phyloP scores from a whole-genome alignment of 2,113 vertebrate species.

The Rhynchomys soricoides region DNA sequence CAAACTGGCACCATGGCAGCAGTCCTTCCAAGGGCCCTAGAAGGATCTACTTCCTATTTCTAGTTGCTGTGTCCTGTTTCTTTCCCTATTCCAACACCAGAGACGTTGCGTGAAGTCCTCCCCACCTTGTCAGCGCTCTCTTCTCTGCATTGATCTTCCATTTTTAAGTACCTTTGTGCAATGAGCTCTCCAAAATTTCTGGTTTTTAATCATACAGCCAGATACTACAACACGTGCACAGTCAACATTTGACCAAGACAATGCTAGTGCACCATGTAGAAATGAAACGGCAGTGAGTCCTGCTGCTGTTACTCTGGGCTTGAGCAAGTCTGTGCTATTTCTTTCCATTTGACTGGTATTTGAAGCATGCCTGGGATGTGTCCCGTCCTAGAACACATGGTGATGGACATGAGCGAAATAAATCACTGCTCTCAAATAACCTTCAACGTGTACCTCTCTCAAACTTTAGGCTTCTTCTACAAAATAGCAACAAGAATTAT shows the following conservation, averaged over 20 bases:
- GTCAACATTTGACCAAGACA: neutral
- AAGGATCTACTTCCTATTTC: neutral
- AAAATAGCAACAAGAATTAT: slow-evolving; percentile 36
- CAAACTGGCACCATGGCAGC: neutral
- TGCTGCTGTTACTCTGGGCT: neutral
- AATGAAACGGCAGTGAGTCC: neutral
- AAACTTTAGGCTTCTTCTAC: slow-evolving; percentile 29
- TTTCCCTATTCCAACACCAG: neutral
- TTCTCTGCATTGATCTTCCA: neutral
- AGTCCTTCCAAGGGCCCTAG: neutral
- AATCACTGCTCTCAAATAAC: neutral
- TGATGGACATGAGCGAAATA: neutral
- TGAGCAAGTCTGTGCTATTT: neutral
- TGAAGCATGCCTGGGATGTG: neutral
- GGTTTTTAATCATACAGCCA: neutral
- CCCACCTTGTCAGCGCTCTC: neutral
- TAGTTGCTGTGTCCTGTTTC: neutral
- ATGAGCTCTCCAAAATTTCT: neutral
- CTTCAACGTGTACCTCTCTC: neutral
- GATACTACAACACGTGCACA: neutral
- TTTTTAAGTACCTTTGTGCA: neutral
- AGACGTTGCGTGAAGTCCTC: neutral
- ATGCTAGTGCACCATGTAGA: neutral
- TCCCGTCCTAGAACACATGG: neutral
- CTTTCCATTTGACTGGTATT: neutral